Conservation (phyloP, 2,888 invertebrate species). For the Pasiphila rectangulata region DNA sequence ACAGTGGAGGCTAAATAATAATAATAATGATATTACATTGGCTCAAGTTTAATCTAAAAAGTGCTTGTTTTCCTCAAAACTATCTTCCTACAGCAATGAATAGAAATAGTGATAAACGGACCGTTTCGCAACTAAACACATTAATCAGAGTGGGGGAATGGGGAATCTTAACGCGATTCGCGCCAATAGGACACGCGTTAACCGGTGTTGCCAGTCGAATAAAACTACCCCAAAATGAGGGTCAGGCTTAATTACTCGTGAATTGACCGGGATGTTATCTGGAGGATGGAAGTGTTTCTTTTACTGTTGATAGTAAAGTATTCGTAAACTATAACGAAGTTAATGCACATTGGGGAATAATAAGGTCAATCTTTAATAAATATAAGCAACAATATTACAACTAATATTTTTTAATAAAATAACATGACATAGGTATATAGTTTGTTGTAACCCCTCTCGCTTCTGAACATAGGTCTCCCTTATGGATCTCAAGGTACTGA, state of each 20-base stretch:
- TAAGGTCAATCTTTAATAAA: too few species aligned
- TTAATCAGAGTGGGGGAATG: slow-evolving; percentile 55
- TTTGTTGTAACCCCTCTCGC: background rate
- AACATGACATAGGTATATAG: background rate
- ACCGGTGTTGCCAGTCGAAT: slow-evolving; percentile 66
- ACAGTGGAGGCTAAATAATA: too few species aligned
- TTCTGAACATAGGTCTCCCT: too few species aligned
- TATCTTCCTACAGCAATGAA: slow-evolving; percentile 6
- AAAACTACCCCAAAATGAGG: slow-evolving; percentile 77
- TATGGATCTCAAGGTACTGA: too few species aligned
- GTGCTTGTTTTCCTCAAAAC: background rate
- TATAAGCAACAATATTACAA: background rate
- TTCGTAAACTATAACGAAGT: too few species aligned
- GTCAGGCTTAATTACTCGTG: slow-evolving; percentile 80
- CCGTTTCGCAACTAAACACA: slow-evolving; percentile 41
- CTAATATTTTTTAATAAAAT: background rate
- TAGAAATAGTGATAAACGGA: slow-evolving; percentile 14
- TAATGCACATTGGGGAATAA: too few species aligned
- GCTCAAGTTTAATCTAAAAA: background rate
- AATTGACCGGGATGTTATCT: slow-evolving; percentile 75
- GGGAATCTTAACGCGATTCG: slow-evolving; percentile 58
- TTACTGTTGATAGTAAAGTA: too few species aligned
- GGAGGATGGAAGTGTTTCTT: slow-evolving; percentile 28
- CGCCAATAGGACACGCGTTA: slow-evolving; percentile 64
- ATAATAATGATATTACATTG: too few species aligned